Percentiles rank a stretch among this genome's conserved stretches.
phyloP scores from a whole-genome alignment of 2,888 invertebrate species.

The Luperina nickerlii region DNA sequence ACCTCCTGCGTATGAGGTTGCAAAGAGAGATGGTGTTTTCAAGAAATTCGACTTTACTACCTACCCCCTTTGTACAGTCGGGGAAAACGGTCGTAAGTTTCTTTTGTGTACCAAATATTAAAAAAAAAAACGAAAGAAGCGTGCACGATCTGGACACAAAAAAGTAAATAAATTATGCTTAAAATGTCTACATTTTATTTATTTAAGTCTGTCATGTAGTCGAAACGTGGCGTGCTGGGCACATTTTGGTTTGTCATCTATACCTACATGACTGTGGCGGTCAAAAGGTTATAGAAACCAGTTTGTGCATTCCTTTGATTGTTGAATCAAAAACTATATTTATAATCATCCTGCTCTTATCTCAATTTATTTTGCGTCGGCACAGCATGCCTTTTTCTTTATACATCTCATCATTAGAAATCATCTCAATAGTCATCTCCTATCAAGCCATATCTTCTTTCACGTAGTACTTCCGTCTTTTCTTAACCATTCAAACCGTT shows the following conservation, averaged over 20 bases:
- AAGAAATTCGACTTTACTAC: constrained; percentile 85
- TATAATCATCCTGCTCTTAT: background rate
- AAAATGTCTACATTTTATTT: background rate
- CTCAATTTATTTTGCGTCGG: background rate
- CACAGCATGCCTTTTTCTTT: background rate
- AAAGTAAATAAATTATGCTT: background rate
- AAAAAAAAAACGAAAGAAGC: no score
- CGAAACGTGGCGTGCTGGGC: no score
- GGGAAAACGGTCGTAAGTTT: constrained; percentile 48
- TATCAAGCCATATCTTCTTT: background rate
- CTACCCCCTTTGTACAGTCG: constrained; percentile 75
- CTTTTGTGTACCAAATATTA: background rate
- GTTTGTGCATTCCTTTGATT: background rate
- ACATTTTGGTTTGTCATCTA: no score
- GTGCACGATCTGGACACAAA: background rate
- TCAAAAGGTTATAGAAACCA: background rate
- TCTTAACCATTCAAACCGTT: background rate
- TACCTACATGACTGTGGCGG: no score
- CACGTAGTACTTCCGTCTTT: background rate
- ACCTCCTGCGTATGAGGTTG: constrained; percentile 77
- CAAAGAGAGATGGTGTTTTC: constrained; percentile 78
- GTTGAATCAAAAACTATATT: background rate
- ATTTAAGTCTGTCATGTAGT: background rate
- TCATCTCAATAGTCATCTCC: background rate
- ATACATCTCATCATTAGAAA: background rate